A percentile compares a stretch with the other conserved stretches of the same genome.
Conservation (phyloP, 2,113 vertebrate species). For the Monopterus albus region DNA sequence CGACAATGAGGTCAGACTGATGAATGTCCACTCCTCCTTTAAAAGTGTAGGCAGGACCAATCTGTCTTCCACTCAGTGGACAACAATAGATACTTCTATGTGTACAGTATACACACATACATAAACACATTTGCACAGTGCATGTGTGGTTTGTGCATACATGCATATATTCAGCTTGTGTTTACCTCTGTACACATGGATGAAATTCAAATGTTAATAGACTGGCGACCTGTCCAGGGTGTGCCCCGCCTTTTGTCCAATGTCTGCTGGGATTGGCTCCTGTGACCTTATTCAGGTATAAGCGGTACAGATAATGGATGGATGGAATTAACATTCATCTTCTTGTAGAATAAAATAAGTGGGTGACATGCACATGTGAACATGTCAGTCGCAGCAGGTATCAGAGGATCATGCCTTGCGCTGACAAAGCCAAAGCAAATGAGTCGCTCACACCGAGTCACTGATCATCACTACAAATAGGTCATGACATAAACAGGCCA, state of each 20-base stretch:
- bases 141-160: not conserved
- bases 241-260: too few species aligned
- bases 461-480: slow-evolving; percentile 62
- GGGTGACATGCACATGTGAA: not conserved
- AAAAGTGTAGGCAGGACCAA: slow-evolving; percentile 39
- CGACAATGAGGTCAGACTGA: slow-evolving; percentile 69
- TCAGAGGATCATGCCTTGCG: slow-evolving; percentile 52
- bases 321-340: slow-evolving; percentile 13
- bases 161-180: slow-evolving; percentile 13
- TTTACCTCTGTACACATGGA: not conserved
- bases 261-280: too few species aligned
- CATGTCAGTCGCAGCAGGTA: slow-evolving; percentile 46
- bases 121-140: not conserved
- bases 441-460: slow-evolving; percentile 38
- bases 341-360: slow-evolving; percentile 14
- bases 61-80: slow-evolving; percentile 41
- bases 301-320: too few species aligned
- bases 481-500: slow-evolving; percentile 62
- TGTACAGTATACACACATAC: not conserved
- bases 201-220: not conserved
- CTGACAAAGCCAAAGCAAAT: slow-evolving; percentile 33
- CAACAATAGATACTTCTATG: slow-evolving; percentile 5
- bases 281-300: too few species aligned
- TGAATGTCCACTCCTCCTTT: slow-evolving; percentile 47
- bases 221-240: too few species aligned